Evolutionary conservation across 1,140 invertebrate genomes (phyloP).

Genomic region (Branchinecta lindahli): DNA sequence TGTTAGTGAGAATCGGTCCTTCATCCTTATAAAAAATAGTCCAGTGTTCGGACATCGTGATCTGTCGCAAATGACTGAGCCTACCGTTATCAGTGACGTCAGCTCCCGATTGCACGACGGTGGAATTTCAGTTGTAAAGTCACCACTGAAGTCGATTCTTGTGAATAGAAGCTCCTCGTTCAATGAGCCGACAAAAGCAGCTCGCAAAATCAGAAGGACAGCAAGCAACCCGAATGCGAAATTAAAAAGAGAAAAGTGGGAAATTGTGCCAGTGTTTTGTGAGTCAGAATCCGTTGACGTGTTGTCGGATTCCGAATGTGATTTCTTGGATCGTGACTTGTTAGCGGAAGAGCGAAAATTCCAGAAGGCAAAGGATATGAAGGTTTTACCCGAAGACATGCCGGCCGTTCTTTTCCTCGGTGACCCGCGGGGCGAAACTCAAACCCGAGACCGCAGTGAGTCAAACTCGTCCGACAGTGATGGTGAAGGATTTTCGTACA

Average conservation of each 20-base stretch:
- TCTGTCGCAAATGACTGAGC: too few relatives aligned
- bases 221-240: neutral
- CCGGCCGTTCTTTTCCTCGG: neutral
- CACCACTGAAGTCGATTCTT: neutral
- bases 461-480: neutral
- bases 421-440: neutral
- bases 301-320: neutral
- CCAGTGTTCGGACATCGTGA: too few relatives aligned
- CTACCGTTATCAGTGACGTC: too few relatives aligned
- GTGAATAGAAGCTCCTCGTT: neutral
- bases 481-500: neutral
- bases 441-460: neutral
- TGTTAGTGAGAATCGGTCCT: too few relatives aligned
- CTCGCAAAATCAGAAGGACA: neutral
- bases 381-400: neutral
- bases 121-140: too few relatives aligned
- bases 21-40: too few relatives aligned
- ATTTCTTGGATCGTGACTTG: constrained; percentile 6
- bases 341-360: neutral
- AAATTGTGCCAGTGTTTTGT: neutral
- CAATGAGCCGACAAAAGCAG: neutral
- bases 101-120: too few relatives aligned
- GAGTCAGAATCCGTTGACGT: neutral
- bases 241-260: neutral
- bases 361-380: neutral